phyloP scores from a whole-genome alignment of 2,797 vertebrate species.

The Vultur gryphus region DNA sequence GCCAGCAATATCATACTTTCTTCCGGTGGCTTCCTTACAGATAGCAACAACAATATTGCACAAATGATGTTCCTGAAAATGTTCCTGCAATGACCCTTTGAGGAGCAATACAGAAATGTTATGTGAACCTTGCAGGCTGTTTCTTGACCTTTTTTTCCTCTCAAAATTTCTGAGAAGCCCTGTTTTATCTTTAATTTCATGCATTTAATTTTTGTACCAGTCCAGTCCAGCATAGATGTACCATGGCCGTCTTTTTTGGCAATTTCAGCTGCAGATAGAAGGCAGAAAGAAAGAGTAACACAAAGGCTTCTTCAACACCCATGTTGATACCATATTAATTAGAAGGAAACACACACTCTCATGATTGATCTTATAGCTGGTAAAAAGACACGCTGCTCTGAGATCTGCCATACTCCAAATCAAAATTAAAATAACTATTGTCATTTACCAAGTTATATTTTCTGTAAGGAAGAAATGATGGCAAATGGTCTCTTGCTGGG shows the following conservation, averaged over 20 bases:
- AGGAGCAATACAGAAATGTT: neutral
- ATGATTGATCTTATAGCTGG: neutral
- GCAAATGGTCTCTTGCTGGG: neutral
- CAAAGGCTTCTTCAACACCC: neutral
- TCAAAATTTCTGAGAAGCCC: neutral
- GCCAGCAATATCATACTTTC: neutral
- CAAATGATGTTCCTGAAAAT: neutral
- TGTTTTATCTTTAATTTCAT: neutral
- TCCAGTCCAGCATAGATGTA: neutral
- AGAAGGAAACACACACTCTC: neutral
- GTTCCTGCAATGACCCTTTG: neutral
- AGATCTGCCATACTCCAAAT: neutral
- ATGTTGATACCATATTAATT: rapidly evolving
- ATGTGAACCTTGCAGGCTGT: neutral
- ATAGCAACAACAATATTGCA: neutral
- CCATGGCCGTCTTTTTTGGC: neutral
- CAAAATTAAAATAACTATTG: neutral
- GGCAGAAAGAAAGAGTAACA: neutral
- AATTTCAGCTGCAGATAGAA: neutral
- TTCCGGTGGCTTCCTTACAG: neutral
- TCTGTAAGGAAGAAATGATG: neutral
- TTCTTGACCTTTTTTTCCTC: neutral
- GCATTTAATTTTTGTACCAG: neutral
- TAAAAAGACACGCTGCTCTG: neutral
- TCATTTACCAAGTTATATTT: neutral